Conservation (phyloP, 2,113 vertebrate genomes). For the Actenoides hombroni region DNA sequence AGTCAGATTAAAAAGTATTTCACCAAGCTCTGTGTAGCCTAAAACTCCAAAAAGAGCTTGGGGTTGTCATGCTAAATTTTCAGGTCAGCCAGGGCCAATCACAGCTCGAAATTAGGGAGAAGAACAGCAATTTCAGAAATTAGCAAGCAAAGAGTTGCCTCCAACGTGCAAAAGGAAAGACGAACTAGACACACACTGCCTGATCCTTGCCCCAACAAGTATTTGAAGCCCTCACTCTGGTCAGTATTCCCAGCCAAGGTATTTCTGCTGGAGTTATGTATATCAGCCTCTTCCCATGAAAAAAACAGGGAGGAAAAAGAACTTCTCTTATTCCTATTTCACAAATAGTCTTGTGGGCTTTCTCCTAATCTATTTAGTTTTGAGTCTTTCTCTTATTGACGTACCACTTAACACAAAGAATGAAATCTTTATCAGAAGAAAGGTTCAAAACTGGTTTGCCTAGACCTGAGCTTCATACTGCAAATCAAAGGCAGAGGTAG, state of each 20-base stretch:
- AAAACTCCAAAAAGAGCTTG: neutral
- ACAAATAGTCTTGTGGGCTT: neutral
- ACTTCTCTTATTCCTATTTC: neutral
- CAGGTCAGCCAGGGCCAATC: neutral
- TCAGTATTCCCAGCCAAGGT: neutral
- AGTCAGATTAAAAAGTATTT: neutral
- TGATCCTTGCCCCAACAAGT: neutral
- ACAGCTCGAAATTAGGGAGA: neutral
- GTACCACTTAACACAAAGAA: neutral
- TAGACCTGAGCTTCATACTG: neutral
- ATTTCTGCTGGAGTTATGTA: neutral
- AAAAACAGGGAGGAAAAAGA: neutral
- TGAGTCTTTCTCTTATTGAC: neutral
- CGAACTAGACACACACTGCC: neutral
- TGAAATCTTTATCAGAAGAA: neutral
- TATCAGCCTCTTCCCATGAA: neutral
- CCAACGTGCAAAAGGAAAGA: neutral
- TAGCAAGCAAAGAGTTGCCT: neutral
- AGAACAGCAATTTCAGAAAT: neutral
- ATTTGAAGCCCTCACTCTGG: neutral
- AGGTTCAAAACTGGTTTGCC: neutral
- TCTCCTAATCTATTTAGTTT: neutral
- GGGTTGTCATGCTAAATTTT: neutral
- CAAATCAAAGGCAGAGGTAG: neutral
- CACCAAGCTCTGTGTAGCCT: neutral